Percentiles rank a stretch among this genome's conserved stretches.
Conservation (phyloP, 2,888 invertebrate genomes). For the Notodonta dromedarius region DNA sequence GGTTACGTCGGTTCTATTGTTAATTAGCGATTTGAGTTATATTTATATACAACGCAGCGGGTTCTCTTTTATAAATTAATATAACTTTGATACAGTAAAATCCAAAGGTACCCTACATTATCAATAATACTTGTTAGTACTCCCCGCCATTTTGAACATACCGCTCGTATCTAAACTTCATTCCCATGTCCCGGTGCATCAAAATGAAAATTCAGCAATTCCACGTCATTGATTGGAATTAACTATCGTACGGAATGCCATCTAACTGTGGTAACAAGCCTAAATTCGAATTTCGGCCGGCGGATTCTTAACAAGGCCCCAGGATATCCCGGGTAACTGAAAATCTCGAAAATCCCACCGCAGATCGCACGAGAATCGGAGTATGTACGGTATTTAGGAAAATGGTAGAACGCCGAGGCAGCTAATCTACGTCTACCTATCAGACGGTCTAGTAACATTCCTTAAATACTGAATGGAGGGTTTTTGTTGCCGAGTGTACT, state of each 20-base stretch:
- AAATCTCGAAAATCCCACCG: constrained; percentile 79
- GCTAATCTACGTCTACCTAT: neutral
- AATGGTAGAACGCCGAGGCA: constrained; percentile 46
- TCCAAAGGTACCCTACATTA: too few relatives aligned
- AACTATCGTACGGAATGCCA: constrained; percentile 48
- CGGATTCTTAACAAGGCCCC: constrained; percentile 78
- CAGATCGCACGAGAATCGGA: constrained; percentile 73
- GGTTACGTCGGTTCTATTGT: neutral
- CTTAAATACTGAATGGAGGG: neutral
- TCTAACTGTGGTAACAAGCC: constrained; percentile 50
- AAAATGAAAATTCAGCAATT: neutral
- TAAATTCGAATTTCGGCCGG: constrained; percentile 65
- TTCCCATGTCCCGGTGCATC: neutral
- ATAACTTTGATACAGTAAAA: neutral
- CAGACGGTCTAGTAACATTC: neutral
- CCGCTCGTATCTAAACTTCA: neutral
- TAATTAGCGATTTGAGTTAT: neutral
- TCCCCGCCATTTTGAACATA: too few relatives aligned
- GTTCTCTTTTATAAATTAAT: neutral
- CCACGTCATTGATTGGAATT: constrained; percentile 17
- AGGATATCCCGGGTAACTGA: constrained; percentile 59
- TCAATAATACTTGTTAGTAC: too few relatives aligned
- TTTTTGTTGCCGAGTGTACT: neutral
- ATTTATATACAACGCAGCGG: neutral
- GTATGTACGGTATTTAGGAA: constrained; percentile 79